Percentiles rank a stretch among this genome's conserved stretches.
phyloP scores from a whole-genome alignment of 2,113 vertebrate species.

The Taxidea taxus region DNA sequence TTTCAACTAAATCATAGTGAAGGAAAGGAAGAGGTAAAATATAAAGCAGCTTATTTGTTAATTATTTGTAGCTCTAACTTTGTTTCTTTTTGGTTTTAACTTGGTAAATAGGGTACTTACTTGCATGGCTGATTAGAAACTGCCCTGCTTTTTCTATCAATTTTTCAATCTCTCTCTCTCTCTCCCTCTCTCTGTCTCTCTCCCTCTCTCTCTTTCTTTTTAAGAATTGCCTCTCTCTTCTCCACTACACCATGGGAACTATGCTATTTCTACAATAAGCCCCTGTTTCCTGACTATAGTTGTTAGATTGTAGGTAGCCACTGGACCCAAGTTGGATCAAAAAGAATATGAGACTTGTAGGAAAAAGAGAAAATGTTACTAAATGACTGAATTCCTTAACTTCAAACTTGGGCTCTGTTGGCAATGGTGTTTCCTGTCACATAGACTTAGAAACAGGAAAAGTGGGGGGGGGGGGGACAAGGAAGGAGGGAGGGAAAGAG shows the following conservation, averaged over 20 bases:
- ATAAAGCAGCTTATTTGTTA: background rate
- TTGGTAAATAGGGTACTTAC: background rate
- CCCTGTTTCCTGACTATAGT: background rate
- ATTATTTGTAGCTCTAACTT: conserved; percentile 6
- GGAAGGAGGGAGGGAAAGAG: background rate
- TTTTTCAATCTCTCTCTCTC: background rate
- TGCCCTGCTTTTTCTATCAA: background rate
- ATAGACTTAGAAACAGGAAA: background rate
- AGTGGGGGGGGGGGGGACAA: background rate
- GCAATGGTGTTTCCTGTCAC: background rate
- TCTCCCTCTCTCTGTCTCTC: background rate
- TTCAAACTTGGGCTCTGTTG: background rate
- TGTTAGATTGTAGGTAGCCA: background rate
- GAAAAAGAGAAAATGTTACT: background rate
- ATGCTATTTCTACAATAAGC: background rate
- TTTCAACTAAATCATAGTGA: conserved; percentile 12
- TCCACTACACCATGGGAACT: too few relatives aligned
- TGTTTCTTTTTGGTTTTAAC: background rate
- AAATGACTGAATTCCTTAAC: background rate
- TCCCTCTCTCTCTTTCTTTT: background rate
- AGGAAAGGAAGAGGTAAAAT: background rate
- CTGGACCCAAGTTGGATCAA: background rate
- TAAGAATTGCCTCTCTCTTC: background rate
- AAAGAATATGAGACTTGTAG: background rate
- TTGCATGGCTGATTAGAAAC: background rate